Evolutionary conservation across 2,113 vertebrate species (phyloP).

Genomic region (Cavia aperea): DNA sequence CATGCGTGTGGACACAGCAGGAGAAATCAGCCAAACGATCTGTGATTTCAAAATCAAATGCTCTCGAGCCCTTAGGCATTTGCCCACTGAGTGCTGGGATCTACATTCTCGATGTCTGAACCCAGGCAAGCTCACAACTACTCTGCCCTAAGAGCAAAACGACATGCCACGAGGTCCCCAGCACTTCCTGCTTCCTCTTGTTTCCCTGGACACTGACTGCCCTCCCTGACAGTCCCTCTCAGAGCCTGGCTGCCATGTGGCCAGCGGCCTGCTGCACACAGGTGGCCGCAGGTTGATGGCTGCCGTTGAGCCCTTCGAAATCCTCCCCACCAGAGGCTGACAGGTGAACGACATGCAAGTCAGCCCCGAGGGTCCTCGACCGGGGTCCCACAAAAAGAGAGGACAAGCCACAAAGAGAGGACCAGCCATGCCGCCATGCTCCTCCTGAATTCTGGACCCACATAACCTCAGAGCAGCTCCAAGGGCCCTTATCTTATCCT

Average conservation of each 20-base stretch:
- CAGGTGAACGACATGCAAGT: background rate
- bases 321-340: background rate
- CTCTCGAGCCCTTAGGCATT: background rate
- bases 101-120: background rate
- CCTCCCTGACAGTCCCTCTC: background rate
- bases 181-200: background rate
- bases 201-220: background rate
- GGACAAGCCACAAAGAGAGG: background rate
- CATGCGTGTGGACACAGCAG: background rate
- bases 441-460: background rate
- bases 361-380: background rate
- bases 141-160: background rate
- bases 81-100: background rate
- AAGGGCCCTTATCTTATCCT: background rate
- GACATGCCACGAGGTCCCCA: background rate
- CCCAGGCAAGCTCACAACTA: too few relatives aligned
- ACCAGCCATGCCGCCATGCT: background rate
- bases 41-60: background rate
- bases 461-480: background rate
- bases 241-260: background rate
- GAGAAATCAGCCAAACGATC: background rate
- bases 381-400: background rate
- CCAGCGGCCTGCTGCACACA: background rate
- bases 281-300: accelerated
- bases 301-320: background rate